A percentile compares a stretch with the other conserved stretches of the same genome.
Conservation (phyloP, 2,797 vertebrate species). For the Megaceryle alcyon region DNA sequence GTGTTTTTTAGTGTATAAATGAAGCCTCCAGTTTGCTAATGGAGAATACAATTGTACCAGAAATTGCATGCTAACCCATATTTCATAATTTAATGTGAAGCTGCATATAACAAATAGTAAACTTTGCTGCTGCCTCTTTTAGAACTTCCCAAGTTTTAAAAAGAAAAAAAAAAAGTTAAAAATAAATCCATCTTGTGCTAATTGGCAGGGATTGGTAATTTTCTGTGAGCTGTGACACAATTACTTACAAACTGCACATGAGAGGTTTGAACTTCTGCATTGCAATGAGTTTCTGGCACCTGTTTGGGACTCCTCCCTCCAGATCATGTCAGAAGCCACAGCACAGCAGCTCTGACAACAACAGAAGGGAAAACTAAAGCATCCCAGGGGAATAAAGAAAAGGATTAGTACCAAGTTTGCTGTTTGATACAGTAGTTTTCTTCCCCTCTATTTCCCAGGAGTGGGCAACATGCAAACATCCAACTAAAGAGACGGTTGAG, state of each 20-base stretch:
- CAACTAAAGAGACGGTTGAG: background rate
- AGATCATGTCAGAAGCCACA: background rate
- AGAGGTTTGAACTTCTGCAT: too few species aligned
- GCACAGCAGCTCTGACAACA: background rate
- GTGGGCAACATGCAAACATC: background rate
- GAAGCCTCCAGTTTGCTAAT: constrained; percentile 60
- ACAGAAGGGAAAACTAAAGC: too few species aligned
- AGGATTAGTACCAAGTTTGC: background rate
- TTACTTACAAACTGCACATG: too few species aligned
- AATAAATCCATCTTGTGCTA: constrained; percentile 28
- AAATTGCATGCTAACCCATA: constrained; percentile 25
- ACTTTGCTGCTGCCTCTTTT: constrained; percentile 39
- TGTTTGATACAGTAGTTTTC: background rate
- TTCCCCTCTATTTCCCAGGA: background rate
- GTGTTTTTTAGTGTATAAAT: constrained; percentile 52
- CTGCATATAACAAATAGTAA: background rate
- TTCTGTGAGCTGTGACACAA: too few species aligned
- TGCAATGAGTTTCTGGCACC: too few species aligned
- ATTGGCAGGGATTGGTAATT: background rate
- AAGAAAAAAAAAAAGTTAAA: background rate
- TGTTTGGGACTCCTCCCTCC: too few species aligned
- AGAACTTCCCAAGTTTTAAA: constrained; percentile 16
- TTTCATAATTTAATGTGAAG: constrained; percentile 43
- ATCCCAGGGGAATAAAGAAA: background rate
- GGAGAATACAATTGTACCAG: constrained; percentile 6